These are phyloP conservation scores for Hyles euphorbiae DNA, from an alignment of 1,140 invertebrate species.

Conservation along the genomic window DNA sequence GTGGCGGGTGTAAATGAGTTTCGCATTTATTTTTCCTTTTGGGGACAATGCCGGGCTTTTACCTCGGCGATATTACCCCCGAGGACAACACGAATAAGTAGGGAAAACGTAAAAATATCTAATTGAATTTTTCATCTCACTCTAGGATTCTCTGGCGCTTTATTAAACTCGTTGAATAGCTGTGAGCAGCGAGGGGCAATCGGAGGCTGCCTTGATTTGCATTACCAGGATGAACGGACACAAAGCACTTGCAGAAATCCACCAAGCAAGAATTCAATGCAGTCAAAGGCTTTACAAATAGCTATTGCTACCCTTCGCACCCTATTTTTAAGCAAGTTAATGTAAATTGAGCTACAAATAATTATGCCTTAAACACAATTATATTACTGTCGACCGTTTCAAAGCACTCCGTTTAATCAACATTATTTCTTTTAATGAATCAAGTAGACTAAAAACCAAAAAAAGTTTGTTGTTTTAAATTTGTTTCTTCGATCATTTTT, in stretches of 20 bases:
- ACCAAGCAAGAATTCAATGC: slow-evolving; percentile 22
- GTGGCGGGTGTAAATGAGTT: slow-evolving; percentile 30
- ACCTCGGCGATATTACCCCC: slow-evolving; percentile 25
- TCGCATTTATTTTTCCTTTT: slow-evolving; percentile 19
- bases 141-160: slow-evolving; percentile 31
- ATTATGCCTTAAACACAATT: too few species aligned
- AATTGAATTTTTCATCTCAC: slow-evolving; percentile 44
- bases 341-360: too few species aligned
- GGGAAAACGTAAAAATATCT: slow-evolving; percentile 36
- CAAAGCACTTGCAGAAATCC: slow-evolving; percentile 27
- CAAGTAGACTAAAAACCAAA: too few species aligned
- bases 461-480: too few species aligned
- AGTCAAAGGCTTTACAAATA: slow-evolving; percentile 22
- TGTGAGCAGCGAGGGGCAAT: slow-evolving; percentile 27
- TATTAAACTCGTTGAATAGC: slow-evolving; percentile 37
- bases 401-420: not conserved
- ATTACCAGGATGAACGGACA: slow-evolving; percentile 26
- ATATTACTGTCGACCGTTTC: too few species aligned
- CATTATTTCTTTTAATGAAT: too few species aligned
- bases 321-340: not conserved
- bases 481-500: too few species aligned
- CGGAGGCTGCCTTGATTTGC: slow-evolving; percentile 31
- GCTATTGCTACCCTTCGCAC: not conserved
- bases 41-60: slow-evolving; percentile 9
- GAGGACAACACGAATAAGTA: slow-evolving; percentile 32